These are phyloP conservation scores for Trachurus trachurus DNA, from an alignment of 2,797 vertebrate species.

Conservation along the genomic window DNA sequence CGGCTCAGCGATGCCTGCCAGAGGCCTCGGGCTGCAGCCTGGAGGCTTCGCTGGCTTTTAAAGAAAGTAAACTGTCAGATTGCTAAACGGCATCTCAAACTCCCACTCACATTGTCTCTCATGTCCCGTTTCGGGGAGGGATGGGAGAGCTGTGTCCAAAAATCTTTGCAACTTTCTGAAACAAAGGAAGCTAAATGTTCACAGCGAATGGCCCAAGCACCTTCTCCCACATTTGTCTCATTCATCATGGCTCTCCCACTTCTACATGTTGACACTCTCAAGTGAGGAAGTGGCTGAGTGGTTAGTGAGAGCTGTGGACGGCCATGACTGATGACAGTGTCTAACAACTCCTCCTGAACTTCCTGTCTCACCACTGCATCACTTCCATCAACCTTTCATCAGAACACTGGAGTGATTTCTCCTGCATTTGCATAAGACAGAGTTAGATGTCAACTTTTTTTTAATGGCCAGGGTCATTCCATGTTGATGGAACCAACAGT, in stretches of 20 bases:
- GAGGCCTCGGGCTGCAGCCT: conserved; percentile 35
- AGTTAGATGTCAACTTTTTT: too few species aligned
- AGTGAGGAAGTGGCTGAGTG: neutral
- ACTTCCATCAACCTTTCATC: neutral
- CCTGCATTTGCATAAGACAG: neutral
- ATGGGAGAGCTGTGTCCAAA: too few species aligned
- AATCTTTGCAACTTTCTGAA: neutral
- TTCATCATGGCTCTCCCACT: neutral
- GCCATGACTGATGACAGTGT: neutral
- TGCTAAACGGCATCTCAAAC: neutral
- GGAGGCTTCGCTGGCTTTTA: neutral
- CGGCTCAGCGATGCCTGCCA: conserved; percentile 44
- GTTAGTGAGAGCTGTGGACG: neutral
- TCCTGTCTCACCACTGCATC: neutral
- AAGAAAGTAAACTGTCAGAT: neutral
- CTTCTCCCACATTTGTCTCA: neutral
- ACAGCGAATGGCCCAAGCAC: neutral
- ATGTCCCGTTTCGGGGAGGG: neutral
- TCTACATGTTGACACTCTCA: neutral
- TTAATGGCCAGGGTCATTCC: too few species aligned
- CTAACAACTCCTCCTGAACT: neutral
- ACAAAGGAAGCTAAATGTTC: neutral
- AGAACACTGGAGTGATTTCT: neutral
- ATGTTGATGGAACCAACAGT: too few species aligned
- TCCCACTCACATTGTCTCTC: neutral